These are phyloP conservation scores for Busseola fusca DNA, from an alignment of 2,888 invertebrate genomes.

Conservation along the genomic window DNA sequence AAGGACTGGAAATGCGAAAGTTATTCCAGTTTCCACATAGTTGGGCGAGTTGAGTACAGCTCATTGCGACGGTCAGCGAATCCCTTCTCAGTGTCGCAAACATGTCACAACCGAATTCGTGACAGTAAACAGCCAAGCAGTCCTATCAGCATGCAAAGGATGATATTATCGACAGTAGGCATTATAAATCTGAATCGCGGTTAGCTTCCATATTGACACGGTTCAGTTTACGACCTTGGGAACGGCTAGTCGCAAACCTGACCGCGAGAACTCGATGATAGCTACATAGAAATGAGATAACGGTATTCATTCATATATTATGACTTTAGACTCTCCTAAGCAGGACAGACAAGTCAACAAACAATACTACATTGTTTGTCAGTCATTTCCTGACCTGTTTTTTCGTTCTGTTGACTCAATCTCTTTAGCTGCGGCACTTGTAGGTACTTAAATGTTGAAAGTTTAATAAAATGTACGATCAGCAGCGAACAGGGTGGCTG, in stretches of 20 bases:
- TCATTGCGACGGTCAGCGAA: conserved; percentile 60
- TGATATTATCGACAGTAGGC: conserved; percentile 75
- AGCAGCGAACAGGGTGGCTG: neutral
- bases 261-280: conserved; percentile 68
- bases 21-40: conserved; percentile 64
- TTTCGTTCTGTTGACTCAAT: conserved; percentile 11
- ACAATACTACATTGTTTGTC: conserved; percentile 20
- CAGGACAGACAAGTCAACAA: conserved; percentile 24
- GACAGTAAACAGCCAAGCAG: conserved; percentile 66
- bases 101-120: conserved; percentile 70
- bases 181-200: conserved; percentile 75
- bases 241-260: conserved; percentile 71
- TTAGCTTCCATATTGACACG: conserved; percentile 75
- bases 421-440: conserved; percentile 10
- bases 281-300: conserved; percentile 72
- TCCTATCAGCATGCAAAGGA: conserved; percentile 78
- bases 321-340: conserved; percentile 33
- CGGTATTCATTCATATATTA: conserved; percentile 46
- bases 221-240: conserved; percentile 77
- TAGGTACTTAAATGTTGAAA: neutral
- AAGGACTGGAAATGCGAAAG: conserved; percentile 59
- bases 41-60: conserved; percentile 52
- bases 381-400: conserved; percentile 30
- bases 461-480: neutral
- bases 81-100: conserved; percentile 69